Evolutionary conservation across 2,797 vertebrate genomes (phyloP).

Genomic region (Acanthornis magna): DNA sequence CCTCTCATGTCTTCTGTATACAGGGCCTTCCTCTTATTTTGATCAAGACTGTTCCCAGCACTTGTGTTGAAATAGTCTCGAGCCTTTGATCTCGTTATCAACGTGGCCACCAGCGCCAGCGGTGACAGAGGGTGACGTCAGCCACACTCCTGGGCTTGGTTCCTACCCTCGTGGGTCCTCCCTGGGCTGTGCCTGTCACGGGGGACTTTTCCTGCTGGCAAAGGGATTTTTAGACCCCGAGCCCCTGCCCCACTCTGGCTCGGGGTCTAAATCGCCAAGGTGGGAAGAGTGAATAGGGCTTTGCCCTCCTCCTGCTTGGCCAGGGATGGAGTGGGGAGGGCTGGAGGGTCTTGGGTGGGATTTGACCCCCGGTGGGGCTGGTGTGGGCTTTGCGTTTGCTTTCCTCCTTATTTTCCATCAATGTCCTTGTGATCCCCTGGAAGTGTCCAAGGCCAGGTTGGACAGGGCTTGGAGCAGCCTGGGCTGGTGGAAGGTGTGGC

Average conservation of each 20-base stretch:
- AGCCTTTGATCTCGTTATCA: conserved; percentile 71
- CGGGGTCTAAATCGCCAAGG: fast-evolving
- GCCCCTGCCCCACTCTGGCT: neutral
- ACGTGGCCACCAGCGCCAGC: conserved; percentile 46
- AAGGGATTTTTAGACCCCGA: fast-evolving
- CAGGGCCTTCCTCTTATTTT: conserved; percentile 70
- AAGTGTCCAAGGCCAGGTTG: neutral
- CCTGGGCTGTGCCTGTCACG: neutral
- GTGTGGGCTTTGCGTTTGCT: neutral
- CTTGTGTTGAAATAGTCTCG: conserved; percentile 41
- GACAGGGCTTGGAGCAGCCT: neutral
- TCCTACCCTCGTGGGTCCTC: neutral
- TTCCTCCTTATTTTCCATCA: neutral
- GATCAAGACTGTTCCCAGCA: conserved; percentile 68
- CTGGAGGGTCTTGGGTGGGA: neutral
- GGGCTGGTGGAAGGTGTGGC: neutral
- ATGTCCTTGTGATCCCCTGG: neutral
- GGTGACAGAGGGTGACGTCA: conserved; percentile 29
- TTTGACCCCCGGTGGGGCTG: neutral
- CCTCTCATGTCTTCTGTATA: conserved; percentile 66
- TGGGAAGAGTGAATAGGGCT: fast-evolving
- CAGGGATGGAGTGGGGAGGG: neutral
- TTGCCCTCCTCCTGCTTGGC: neutral
- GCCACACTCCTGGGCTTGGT: neutral
- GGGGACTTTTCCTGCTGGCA: neutral